Base-by-base conservation (phyloP, 2,113 vertebrate genomes). In the Xenopus borealis region DNA sequence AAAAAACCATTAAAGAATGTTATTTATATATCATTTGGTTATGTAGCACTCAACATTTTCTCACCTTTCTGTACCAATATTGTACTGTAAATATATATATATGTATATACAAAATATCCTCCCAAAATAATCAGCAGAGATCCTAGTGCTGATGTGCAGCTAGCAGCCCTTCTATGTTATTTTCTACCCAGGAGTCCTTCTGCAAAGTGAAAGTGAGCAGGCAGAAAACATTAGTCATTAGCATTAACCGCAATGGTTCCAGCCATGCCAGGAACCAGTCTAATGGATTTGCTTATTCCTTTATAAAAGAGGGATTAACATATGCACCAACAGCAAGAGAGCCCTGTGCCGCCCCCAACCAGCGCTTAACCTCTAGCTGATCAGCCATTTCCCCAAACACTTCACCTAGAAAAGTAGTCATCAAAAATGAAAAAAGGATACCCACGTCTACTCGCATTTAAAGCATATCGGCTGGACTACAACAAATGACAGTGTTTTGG, bases 181-280 rank as follows among this genome's bases (percentile, higher is more conserved):
- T 83, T 80, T 82, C 79, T 85, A 80, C 76, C 2, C 68, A 81
- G 83, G 75, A 69, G 79, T 80, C 81, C 84, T 69, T 17, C 14
- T 81, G 83, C 80, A 85, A 77, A 2, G 5, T 75, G 53, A 69
- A 75, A 75, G 66, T 53, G 47, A 46, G 77, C 44, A 27, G 23
- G 23, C 23, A 63, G 44, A 73, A 79, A 78, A 71, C 72, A 80
- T 88, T 89, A 85, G 84, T 81, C 82, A 77, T 90, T 87, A 86
- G 61, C 83, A 85, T 80, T 72, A 83, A 87, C 82, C 85, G 83
- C 86, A 86, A 74, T 78, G 80, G 86, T 88, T 86, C 83, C 83
- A 83, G 85, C 80, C 79, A 82, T 87, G 87, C 83, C 84, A 84
- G 89, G 85, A 90, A 90, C 75, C 73, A 75, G 72, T 82, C 83